Evolutionary conservation across 1,140 invertebrate species (phyloP), one percentile per base, ranked within the genome.

Genomic region (Platyura marginata): DNA sequence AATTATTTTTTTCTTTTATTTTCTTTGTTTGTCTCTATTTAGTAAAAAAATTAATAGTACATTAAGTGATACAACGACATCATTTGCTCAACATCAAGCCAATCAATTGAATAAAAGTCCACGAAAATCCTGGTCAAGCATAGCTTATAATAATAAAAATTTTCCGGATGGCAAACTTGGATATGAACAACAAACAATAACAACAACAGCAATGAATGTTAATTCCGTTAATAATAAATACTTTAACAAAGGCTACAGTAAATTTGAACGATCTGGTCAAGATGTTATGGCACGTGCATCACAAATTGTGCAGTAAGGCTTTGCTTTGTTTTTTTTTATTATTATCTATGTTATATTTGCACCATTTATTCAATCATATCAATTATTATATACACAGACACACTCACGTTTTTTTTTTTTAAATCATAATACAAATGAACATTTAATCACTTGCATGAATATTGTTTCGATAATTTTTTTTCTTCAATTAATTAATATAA

Each of bases 241-340:
- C 16, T 41, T 40, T 18, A 35, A 18, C n/a, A 45, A 34, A 45
- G 40, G 21, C 18, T 18, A 32, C n/a, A n/a, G 13, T 19, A 32
- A 21, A 33, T 42, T 42, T 21, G 41, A 42, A 32, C 38, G 39
- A 1, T 22, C 35, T 9, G 29, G 37, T 21, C 44, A 45, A 32
- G 44, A 45, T 35, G 79, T 80, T 51, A 76, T 83, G 69, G 77
- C 81, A 67, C 72, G 76, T 59, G 80, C 80, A 56, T 81, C 78
- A 70, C 79, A 81, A 61, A 83, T 83, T 63, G 79, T 83, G 59
- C 81, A 81, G 79, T 84, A 82, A 46, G 41, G 42, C 32, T 20
- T 21, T 42, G 25, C 25, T 29, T 37, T 10, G 18, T 19, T 5
- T 19, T 15, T 37, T 13, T 37, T 9, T 36, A 16, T 36, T 36